Conservation (phyloP, 2,888 invertebrate species). For the Melanophora roralis region DNA sequence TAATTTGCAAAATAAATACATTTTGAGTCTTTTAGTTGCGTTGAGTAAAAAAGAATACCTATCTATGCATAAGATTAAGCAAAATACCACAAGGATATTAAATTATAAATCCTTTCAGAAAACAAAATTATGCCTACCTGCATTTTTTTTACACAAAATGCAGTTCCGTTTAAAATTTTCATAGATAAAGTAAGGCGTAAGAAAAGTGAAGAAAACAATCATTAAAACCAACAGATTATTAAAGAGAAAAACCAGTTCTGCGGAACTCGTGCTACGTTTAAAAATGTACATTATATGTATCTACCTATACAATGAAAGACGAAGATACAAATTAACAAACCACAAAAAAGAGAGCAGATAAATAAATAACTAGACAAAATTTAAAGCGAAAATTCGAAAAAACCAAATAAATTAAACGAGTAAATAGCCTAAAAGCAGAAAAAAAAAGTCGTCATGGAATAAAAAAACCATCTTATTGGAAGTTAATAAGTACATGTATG, state of each 20-base stretch:
- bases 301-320: neutral
- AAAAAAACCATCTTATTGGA: neutral
- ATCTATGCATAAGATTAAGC: too few species aligned
- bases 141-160: neutral
- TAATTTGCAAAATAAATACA: too few species aligned
- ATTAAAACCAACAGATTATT: neutral
- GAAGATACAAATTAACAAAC: too few species aligned
- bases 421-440: neutral
- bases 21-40: too few species aligned
- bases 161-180: neutral
- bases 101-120: conserved; percentile 30
- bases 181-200: neutral
- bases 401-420: neutral
- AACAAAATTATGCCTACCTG: neutral
- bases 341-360: neutral
- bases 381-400: too few species aligned
- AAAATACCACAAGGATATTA: conserved; percentile 20
- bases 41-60: too few species aligned
- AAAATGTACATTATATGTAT: too few species aligned
- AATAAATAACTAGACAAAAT: too few species aligned
- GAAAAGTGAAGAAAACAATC: neutral
- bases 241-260: conserved; percentile 7
- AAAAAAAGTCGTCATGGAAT: neutral
- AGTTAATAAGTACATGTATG: neutral
- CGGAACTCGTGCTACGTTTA: neutral